Conservation (phyloP, 2,797 vertebrate species). For the Lacerta viridis region DNA sequence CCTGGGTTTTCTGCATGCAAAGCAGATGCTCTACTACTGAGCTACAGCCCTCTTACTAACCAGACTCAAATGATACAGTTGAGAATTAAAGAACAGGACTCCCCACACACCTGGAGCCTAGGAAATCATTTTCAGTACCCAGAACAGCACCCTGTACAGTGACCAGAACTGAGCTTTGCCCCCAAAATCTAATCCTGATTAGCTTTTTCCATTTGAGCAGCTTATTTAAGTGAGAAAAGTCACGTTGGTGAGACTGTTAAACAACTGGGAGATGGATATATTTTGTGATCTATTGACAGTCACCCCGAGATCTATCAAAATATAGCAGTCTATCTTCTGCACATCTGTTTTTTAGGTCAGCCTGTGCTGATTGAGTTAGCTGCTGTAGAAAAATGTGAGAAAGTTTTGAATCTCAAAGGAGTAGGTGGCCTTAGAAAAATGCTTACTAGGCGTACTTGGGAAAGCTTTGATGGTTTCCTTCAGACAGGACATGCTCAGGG, state of each 20-base stretch:
- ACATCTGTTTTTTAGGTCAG: neutral
- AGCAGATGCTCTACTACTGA: too few relatives aligned
- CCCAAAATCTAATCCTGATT: too few relatives aligned
- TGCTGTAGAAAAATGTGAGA: neutral
- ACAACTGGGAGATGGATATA: neutral
- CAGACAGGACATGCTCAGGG: neutral
- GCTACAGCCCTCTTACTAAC: too few relatives aligned
- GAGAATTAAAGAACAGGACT: too few relatives aligned
- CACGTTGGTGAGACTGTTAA: neutral
- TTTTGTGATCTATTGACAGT: neutral
- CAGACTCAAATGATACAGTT: too few relatives aligned
- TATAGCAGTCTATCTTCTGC: neutral
- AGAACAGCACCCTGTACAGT: too few relatives aligned
- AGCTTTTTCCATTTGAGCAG: too few relatives aligned
- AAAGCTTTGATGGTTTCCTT: neutral
- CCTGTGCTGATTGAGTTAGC: neutral
- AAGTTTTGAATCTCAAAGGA: neutral
- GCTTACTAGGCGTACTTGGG: neutral
- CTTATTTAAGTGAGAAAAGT: neutral
- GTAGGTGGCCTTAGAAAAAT: neutral
- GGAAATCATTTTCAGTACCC: too few relatives aligned
- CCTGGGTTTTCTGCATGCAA: too few relatives aligned
- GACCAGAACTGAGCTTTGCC: too few relatives aligned
- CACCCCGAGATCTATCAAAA: neutral
- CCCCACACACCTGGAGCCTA: too few relatives aligned